Evolutionary conservation across 2,113 vertebrate species (phyloP).

Genomic region (Microtus richardsoni): DNA sequence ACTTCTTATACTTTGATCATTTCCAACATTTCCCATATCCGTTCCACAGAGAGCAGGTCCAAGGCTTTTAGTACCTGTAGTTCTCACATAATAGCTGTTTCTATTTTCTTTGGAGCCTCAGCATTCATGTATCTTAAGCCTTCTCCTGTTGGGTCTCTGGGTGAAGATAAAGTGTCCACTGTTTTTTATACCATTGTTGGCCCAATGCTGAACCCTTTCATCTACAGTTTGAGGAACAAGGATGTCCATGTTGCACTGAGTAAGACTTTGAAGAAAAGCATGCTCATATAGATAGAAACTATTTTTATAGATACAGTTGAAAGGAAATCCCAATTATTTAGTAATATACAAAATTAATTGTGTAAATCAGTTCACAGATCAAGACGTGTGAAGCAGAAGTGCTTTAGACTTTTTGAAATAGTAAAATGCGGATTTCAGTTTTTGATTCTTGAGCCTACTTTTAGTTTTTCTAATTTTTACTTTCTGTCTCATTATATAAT

Average conservation of each 20-base stretch:
- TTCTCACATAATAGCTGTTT: conserved; percentile 59
- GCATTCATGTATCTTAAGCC: conserved; percentile 64
- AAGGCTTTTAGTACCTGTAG: conserved; percentile 67
- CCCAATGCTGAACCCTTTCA: conserved; percentile 67
- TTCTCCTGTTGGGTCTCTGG: background rate
- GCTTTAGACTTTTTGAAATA: background rate
- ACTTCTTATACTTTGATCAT: conserved; percentile 58
- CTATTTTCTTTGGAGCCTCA: conserved; percentile 58
- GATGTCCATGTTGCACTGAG: conserved; percentile 50
- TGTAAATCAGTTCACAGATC: background rate
- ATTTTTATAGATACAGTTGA: background rate
- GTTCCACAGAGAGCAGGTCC: conserved; percentile 17
- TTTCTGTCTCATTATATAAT: background rate
- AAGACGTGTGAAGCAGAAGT: background rate
- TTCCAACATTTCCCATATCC: background rate
- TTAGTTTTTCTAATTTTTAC: background rate
- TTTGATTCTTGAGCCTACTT: background rate
- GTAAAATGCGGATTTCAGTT: background rate
- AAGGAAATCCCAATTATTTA: background rate
- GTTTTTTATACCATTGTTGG: conserved; percentile 62
- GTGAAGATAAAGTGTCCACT: conserved; percentile 50
- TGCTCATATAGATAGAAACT: background rate
- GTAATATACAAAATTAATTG: background rate
- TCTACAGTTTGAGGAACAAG: conserved; percentile 65
- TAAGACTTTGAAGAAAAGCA: conserved; percentile 37